phyloP scores from a whole-genome alignment of 2,888 invertebrate species.

The Zygogramma bicolorata region DNA sequence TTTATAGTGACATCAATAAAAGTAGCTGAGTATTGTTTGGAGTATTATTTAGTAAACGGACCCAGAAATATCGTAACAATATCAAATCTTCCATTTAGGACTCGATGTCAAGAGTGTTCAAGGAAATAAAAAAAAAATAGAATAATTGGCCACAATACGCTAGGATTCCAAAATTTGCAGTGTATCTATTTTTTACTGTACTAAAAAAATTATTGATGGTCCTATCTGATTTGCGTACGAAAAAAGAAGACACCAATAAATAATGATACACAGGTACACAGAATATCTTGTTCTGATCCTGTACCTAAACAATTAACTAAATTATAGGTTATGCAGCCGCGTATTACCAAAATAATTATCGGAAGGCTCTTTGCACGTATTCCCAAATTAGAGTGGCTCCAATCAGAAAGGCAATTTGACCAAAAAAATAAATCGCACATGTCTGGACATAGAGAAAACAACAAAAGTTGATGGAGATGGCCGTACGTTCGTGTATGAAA shows the following conservation, averaged over 20 bases:
- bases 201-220: too few species aligned
- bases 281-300: not conserved
- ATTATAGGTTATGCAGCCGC: conserved; percentile 26
- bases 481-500: conserved; percentile 3
- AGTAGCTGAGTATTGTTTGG: too few species aligned
- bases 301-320: conserved; percentile 6
- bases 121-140: too few species aligned
- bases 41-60: too few species aligned
- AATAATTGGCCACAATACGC: too few species aligned
- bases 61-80: too few species aligned
- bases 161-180: too few species aligned
- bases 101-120: too few species aligned
- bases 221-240: too few species aligned
- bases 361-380: conserved; percentile 12
- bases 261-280: not conserved
- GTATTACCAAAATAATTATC: conserved; percentile 25
- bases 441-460: not conserved
- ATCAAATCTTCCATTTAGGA: too few species aligned
- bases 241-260: not conserved
- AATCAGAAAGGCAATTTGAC: conserved; percentile 20
- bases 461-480: conserved; percentile 2
- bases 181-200: too few species aligned
- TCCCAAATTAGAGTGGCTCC: conserved; percentile 13
- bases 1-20: too few species aligned
- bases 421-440: conserved; percentile 5